Evolutionary conservation across 2,113 vertebrate species (phyloP).

Genomic region (Rynchops niger): DNA sequence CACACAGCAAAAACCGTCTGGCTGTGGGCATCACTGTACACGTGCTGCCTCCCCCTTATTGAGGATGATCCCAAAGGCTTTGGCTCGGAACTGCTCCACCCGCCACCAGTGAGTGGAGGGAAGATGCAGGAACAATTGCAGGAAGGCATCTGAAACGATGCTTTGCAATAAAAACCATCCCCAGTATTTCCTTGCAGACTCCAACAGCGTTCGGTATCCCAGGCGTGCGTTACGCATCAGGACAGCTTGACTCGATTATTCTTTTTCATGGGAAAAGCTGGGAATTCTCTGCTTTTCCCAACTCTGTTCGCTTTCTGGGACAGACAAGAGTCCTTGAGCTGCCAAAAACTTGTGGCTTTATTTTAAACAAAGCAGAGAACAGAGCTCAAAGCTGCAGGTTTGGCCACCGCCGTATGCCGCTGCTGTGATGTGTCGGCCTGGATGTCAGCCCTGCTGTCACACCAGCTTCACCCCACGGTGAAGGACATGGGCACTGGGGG

Average conservation of each 20-base stretch:
- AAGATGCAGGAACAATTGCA: not conserved
- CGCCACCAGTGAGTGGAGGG: accelerated
- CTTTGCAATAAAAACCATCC: not conserved
- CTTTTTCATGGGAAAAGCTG: not conserved
- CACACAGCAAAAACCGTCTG: not conserved
- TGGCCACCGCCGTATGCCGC: accelerated
- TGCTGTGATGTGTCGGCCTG: not conserved
- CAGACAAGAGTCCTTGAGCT: accelerated
- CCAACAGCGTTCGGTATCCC: accelerated
- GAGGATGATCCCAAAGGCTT: constrained; percentile 11
- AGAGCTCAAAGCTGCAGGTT: not conserved
- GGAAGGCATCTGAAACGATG: not conserved
- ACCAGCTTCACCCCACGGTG: not conserved
- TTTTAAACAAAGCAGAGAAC: not conserved
- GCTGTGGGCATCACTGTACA: not conserved
- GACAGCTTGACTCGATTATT: no score
- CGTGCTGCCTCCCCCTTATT: not conserved
- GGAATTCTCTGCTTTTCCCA: not conserved
- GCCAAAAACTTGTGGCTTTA: accelerated
- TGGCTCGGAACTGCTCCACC: not conserved
- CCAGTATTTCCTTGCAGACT: not conserved
- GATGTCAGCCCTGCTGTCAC: not conserved
- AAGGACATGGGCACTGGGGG: not conserved
- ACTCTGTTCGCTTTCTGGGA: no score
- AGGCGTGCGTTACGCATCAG: accelerated